Evolutionary conservation across 2,797 vertebrate species (phyloP).

Genomic region (Acestrorhynchus altus): DNA sequence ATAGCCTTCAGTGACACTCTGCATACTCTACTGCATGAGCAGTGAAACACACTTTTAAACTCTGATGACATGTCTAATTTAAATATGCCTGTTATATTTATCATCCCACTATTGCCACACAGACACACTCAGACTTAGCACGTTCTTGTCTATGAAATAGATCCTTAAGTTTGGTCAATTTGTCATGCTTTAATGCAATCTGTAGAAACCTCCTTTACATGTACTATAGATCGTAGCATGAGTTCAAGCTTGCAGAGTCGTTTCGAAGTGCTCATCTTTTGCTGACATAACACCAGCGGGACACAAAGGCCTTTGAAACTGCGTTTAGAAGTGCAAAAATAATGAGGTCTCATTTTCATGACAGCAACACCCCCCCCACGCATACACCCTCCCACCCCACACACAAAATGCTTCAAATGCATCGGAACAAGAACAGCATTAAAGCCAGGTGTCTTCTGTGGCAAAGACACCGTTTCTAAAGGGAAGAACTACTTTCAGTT

Average conservation of each 20-base stretch:
- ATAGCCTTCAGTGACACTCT: neutral
- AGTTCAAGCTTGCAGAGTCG: neutral
- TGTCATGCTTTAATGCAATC: slow-evolving; percentile 6
- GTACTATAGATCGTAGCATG: neutral
- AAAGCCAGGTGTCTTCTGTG: neutral
- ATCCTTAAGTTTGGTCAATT: neutral
- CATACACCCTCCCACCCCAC: too few relatives aligned
- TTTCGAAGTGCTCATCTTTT: neutral
- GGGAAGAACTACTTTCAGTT: neutral
- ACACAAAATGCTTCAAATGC: slow-evolving; percentile 16
- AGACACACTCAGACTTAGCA: slow-evolving; percentile 6
- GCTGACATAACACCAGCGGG: slow-evolving; percentile 5
- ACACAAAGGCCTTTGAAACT: neutral
- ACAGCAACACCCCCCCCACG: neutral
- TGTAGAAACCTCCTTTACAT: neutral
- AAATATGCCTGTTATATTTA: slow-evolving; percentile 8
- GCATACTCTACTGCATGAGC: neutral
- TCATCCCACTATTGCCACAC: slow-evolving; percentile 11
- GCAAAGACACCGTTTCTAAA: neutral
- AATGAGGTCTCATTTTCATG: slow-evolving; percentile 8
- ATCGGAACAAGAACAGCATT: neutral
- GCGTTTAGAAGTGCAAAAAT: slow-evolving; percentile 11
- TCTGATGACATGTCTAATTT: slow-evolving; percentile 36
- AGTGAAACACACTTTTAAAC: slow-evolving; percentile 1
- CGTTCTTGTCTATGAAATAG: neutral